Evolutionary conservation across 2,797 vertebrate genomes (phyloP).

Genomic region (Sebastolobus alascanus): DNA sequence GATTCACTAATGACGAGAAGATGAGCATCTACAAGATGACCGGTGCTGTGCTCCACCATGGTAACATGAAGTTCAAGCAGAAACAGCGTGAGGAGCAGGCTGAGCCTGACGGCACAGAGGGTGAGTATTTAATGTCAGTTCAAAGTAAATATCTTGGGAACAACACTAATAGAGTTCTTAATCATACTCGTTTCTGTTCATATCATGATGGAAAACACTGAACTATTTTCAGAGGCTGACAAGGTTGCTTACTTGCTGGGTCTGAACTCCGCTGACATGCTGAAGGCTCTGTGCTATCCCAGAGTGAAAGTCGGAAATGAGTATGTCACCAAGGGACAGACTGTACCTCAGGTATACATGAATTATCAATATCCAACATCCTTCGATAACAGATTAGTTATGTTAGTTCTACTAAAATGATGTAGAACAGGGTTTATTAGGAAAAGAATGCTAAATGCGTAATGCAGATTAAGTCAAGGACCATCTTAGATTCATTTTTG

Average conservation of each 20-base stretch:
- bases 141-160: not conserved
- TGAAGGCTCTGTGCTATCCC: slow-evolving; percentile 91
- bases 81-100: slow-evolving; percentile 76
- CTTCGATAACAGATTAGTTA: no score
- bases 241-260: slow-evolving; percentile 91
- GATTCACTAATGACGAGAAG: slow-evolving; percentile 88
- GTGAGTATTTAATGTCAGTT: slow-evolving; percentile 61
- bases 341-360: slow-evolving; percentile 82
- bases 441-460: not conserved
- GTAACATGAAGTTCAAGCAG: no score
- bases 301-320: slow-evolving; percentile 92
- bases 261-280: slow-evolving; percentile 91
- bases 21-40: slow-evolving; percentile 77
- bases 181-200: not conserved
- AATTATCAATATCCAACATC: not conserved
- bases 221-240: slow-evolving; percentile 86
- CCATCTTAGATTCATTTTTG: no score
- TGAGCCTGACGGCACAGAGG: slow-evolving; percentile 91
- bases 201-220: not conserved
- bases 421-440: not conserved
- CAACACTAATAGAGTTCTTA: not conserved
- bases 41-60: no score
- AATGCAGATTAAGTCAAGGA: not conserved
- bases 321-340: slow-evolving; percentile 91
- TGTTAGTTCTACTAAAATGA: no score